Evolutionary conservation across 2,113 vertebrate species (phyloP).

Genomic region (Pluvialis apricaria): DNA sequence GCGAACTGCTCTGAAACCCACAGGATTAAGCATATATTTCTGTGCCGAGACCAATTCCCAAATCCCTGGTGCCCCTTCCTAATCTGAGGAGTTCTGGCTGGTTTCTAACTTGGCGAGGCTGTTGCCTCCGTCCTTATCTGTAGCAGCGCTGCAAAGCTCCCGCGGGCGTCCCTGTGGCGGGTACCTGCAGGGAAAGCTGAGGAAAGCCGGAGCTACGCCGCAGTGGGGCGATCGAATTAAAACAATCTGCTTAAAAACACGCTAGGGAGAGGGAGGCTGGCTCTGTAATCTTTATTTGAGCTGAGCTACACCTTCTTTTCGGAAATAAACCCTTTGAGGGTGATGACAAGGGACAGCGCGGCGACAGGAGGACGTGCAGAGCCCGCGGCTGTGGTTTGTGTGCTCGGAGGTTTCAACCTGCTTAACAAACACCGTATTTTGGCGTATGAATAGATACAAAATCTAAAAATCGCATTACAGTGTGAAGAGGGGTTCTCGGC

Average conservation of each 20-base stretch:
- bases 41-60: not conserved
- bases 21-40: not conserved
- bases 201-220: too few species aligned
- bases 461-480: rapidly evolving
- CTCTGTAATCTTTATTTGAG: not conserved
- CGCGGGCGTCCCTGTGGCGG: rapidly evolving
- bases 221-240: not conserved
- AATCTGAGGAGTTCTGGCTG: not conserved
- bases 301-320: not conserved
- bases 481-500: not conserved
- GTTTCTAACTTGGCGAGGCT: not conserved
- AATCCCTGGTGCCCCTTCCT: not conserved
- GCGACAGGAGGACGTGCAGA: rapidly evolving
- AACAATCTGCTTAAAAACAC: not conserved
- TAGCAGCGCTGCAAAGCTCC: not conserved
- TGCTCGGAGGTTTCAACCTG: not conserved
- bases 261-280: not conserved
- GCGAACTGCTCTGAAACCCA: not conserved
- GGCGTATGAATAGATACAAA: rapidly evolving
- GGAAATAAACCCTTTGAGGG: not conserved
- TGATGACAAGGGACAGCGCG: not conserved
- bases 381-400: not conserved
- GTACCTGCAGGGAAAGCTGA: not conserved
- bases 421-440: not conserved
- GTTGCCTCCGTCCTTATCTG: rapidly evolving